Percentiles rank a stretch among this genome's conserved stretches.
Conservation (phyloP, 2,888 invertebrate genomes). For the Eristalinus aeneus region DNA sequence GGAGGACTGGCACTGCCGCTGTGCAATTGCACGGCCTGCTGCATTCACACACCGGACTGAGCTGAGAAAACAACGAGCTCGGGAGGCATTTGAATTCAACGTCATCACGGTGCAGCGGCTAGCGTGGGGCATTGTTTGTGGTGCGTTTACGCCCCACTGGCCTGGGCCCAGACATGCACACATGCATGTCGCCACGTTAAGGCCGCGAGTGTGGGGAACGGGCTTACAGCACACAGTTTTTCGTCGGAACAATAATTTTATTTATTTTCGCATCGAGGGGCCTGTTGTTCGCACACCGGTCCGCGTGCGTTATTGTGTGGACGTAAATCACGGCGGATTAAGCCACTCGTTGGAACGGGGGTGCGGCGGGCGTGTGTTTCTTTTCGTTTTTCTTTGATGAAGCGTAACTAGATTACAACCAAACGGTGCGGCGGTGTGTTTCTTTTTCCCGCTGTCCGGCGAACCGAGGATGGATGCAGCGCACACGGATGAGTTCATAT, state of each 20-base stretch:
- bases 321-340: not conserved
- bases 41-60: not conserved
- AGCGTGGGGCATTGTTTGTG: not conserved
- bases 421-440: not conserved
- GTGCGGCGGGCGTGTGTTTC: no score
- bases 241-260: conserved; percentile 17
- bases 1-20: not conserved
- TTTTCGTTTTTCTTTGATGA: not conserved
- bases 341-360: not conserved
- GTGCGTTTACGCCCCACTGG: conserved; percentile 6
- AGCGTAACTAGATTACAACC: not conserved
- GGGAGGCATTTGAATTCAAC: not conserved
- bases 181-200: not conserved
- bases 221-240: not conserved
- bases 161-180: not conserved
- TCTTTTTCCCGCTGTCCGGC: not conserved
- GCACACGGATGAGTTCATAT: not conserved
- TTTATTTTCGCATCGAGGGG: conserved; percentile 3
- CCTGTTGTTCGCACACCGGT: not conserved
- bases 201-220: not conserved
- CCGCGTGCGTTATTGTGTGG: not conserved
- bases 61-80: conserved; percentile 7
- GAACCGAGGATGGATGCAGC: not conserved
- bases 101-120: not conserved
- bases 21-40: conserved; percentile 22